Evolutionary conservation across 64 coral and sea anemone genomes (phyloP), one percentile per base, ranked within the genome.

Genomic region (Cladopsammia gracilis): DNA sequence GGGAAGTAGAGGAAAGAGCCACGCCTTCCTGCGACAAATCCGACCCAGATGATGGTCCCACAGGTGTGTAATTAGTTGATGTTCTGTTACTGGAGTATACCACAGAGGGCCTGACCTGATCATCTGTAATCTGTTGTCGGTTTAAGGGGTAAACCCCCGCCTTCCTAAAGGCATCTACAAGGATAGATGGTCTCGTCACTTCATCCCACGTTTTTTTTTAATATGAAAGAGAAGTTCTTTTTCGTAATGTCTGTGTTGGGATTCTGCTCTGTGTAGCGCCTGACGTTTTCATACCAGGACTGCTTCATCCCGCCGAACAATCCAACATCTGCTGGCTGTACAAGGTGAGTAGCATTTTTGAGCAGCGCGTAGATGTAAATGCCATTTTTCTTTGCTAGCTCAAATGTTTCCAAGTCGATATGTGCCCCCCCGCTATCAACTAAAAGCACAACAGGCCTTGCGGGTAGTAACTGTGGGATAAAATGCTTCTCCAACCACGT

Each of bases 401-500:
- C 22, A 59, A 91, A 82, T 5, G 65, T 60, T 5, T 82, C 89
- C 2, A 91, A 11, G 34, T 91, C 78, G 3, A 83, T 23, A 23
- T 89, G 86, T 19, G 65, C 24, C 5, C 47, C 78, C 14, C 3
- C 10, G 13, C 67, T 66, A 19, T 78, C 47, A 20, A 79, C 19
- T 22, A 90, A 46, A 3, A 71, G 16, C 0, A 90, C 75, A 79
- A 79, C 47, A 3, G 88, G 88, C 46, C 67, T 44, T 61, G 76
- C 78, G n/a, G n/a, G 88, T 73, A 78, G 89, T 23, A 91, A 26
- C 12, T 73, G 57, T 5, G 89, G 78, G 0, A 91, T 74, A 34
- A 91, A 91, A 71, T 91, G 64, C 4, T 91, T 73, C 7, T 46
- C 89, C 3, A 92, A 58, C 89, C 89, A 92, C 78, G 75, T 84